These are phyloP conservation scores for Morbakka virulenta DNA, from an alignment of 30 jellyfish, hydroid and myxozoan species.

Conservation along the genomic window DNA sequence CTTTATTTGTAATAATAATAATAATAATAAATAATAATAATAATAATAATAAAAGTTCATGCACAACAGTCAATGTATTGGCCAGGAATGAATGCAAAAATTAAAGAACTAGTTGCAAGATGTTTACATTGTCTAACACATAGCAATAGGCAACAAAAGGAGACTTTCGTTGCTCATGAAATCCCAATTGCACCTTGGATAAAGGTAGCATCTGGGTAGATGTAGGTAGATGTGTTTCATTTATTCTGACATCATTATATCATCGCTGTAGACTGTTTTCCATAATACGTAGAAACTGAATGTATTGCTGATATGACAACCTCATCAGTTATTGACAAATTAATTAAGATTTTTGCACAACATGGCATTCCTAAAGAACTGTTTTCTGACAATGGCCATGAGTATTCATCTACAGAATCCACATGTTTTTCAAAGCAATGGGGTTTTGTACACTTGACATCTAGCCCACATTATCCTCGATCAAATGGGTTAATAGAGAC, in stretches of 20 bases:
- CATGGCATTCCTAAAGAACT: constrained; percentile 34
- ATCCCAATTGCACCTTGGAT: constrained; percentile 47
- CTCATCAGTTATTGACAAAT: no score
- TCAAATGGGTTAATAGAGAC: no score
- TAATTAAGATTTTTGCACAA: constrained; percentile 15
- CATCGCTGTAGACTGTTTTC: constrained; percentile 8
- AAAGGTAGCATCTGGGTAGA: constrained; percentile 47
- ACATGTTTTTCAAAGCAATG: no score
- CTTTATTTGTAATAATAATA: no score
- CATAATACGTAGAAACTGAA: constrained; percentile 16
- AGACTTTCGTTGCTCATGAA: constrained; percentile 16
- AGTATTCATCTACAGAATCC: constrained; percentile 12
- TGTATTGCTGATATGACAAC: no score
- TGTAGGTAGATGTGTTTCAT: constrained; percentile 41
- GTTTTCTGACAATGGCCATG: constrained; percentile 54
- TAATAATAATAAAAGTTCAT: no score
- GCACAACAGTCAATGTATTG: constrained; percentile 28
- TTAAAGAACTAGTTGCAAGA: constrained; percentile 10
- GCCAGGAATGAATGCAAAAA: constrained; percentile 47
- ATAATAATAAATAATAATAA: no score
- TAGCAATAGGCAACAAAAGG: no score
- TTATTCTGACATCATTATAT: constrained; percentile 17
- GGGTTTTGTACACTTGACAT: no score
- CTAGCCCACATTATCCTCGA: no score
- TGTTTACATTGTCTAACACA: constrained; percentile 21